These are phyloP conservation scores for Linyphia triangularis DNA, from an alignment of 2,888 invertebrate genomes.

Conservation along the genomic window DNA sequence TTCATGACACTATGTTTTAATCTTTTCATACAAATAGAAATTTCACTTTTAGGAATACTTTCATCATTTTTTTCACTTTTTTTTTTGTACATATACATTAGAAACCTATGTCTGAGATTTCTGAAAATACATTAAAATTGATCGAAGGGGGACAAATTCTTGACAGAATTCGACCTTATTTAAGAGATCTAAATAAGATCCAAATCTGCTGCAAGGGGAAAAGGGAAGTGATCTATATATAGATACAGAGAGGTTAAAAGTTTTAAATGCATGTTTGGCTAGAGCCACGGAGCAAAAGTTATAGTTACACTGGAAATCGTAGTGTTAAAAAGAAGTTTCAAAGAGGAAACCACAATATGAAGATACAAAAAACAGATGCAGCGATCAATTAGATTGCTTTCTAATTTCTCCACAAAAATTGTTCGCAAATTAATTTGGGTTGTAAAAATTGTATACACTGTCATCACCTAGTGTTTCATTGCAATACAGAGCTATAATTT, in stretches of 20 bases:
- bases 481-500: not conserved
- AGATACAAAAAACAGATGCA: conserved; percentile 47
- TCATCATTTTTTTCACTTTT: conserved; percentile 56
- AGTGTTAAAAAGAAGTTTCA: conserved; percentile 57
- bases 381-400: not conserved
- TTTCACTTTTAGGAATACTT: conserved; percentile 75
- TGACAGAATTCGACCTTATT: conserved; percentile 48
- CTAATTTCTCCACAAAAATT: conserved; percentile 1
- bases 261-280: conserved; percentile 75
- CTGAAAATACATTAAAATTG: conserved; percentile 75
- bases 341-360: conserved; percentile 65
- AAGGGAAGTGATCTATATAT: conserved; percentile 48
- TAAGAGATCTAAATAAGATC: conserved; percentile 39
- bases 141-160: conserved; percentile 58
- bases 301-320: conserved; percentile 60
- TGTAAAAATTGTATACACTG: conserved; percentile 24
- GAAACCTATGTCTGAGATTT: conserved; percentile 74
- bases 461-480: not conserved
- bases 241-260: conserved; percentile 69
- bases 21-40: conserved; percentile 76
- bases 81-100: conserved; percentile 71
- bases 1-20: conserved; percentile 74
- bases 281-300: conserved; percentile 72
- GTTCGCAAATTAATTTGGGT: conserved; percentile 21
- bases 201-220: conserved; percentile 35